Conservation (phyloP, 1,140 invertebrate genomes). For the Doryteuthis pealeii region DNA sequence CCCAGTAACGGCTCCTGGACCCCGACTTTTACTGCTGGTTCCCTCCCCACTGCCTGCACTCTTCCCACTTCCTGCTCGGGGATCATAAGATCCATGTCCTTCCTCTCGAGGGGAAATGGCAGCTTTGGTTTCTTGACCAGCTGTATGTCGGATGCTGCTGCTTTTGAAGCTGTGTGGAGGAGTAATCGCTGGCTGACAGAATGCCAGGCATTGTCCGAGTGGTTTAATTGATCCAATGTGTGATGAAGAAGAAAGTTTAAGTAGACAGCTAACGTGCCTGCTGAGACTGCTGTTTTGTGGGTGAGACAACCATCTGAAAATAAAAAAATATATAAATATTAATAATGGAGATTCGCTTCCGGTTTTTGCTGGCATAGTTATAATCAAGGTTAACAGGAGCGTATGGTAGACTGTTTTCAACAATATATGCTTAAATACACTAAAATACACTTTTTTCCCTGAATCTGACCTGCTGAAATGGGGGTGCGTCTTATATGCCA, state of each 20-base stretch:
- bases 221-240: slow-evolving; percentile 11
- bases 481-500: no score
- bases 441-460: no score
- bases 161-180: slow-evolving; percentile 1
- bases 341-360: no score
- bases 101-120: neutral
- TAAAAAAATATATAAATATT: slow-evolving; percentile 15
- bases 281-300: slow-evolving; percentile 54
- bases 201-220: neutral
- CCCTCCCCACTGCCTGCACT: neutral
- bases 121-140: neutral
- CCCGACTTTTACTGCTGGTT: neutral
- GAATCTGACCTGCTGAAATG: no score
- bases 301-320: slow-evolving; percentile 51
- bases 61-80: neutral
- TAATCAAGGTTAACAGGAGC: no score
- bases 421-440: no score
- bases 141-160: neutral
- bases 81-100: neutral
- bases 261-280: slow-evolving; percentile 51
- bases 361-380: no score
- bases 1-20: neutral
- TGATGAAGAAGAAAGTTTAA: slow-evolving; percentile 46
- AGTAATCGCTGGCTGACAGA: neutral
- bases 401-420: no score